Percentiles rank a stretch among this genome's conserved stretches.
Conservation (phyloP, 1,140 invertebrate genomes). For the Calephelis virginiensis region DNA sequence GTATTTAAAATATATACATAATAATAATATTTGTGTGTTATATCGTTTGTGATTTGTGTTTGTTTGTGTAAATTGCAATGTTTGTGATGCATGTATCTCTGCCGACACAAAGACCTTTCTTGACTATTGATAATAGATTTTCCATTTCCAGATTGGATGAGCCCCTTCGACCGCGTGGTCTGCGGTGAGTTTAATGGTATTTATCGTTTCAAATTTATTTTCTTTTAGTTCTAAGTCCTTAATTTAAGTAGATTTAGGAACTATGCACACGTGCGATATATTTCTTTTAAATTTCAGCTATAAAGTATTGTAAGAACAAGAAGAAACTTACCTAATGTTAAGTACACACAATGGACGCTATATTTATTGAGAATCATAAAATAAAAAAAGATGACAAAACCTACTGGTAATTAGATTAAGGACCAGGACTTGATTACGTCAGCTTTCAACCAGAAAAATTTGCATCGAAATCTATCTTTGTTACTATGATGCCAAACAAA, state of each 20-base stretch:
- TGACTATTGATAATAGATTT: constrained; percentile 80
- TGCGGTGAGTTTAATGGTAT: constrained; percentile 92
- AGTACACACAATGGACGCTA: no score
- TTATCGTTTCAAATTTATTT: constrained; percentile 80
- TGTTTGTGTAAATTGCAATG: not conserved
- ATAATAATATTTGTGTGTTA: no score
- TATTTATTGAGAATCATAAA: no score
- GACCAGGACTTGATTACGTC: no score
- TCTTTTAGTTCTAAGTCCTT: constrained; percentile 73
- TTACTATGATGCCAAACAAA: no score
- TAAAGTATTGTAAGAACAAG: not conserved
- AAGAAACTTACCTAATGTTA: no score
- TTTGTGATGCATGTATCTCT: constrained; percentile 52
- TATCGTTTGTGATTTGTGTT: not conserved
- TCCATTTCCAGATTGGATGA: constrained; percentile 91
- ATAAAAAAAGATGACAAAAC: no score
- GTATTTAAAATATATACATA: no score
- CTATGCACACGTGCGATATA: constrained; percentile 21
- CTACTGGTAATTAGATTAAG: no score
- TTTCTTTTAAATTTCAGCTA: not conserved
- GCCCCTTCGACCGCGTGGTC: constrained; percentile 93
- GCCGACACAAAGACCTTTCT: constrained; percentile 67
- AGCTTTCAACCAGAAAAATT: no score
- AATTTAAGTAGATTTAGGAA: constrained; percentile 32
- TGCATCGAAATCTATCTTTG: no score